Base-by-base conservation (phyloP, 2,888 invertebrate genomes). In the Spisula solida region DNA sequence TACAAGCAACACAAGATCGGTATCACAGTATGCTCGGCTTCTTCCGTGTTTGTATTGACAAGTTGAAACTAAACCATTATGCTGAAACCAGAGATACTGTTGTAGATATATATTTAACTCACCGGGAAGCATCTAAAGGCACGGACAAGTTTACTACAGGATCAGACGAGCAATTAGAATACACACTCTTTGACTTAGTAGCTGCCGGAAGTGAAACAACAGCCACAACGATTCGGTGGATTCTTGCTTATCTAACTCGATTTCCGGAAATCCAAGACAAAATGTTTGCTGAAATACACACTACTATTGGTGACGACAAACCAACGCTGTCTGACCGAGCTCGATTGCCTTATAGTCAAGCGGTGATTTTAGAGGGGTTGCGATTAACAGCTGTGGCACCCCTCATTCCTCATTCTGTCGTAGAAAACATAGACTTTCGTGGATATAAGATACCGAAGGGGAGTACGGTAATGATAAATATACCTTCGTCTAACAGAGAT, bases 401-500 rank as follows among this genome's bases (percentile, higher is more conserved):
- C 34, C 34, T 82, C n/a, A 18, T 92, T 66, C 85, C 92, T 90
- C 91, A 95, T 93, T 70, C 90, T 18, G 93, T 92, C 20, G 81
- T 87, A 8, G 10, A 90, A 48, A 95, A 96, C 80, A 92, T 94
- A 20, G 83, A 66, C 0, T 89, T 95, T 48, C 86, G 91, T 8
- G 95, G 95, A 31, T 96, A 94, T 79, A 87, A 86, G 8, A 95
- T 96, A 79, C 96, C 96, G 34, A 92, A 93, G 55, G 93, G 92
- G 20, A 89, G 93, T 6, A 86, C 92, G 5, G 89, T 94, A 18
- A 70, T 94, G 10, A 86, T 93, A 2, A 95, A 94, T 85, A 78
- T 95, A 31, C 90, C 92, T 66, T 92, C 94, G 12, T 91, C 94
- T 14, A 86, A 93, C 31, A 88, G 80, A 12, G 95, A 95, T 87